Percentiles rank a stretch among this genome's conserved stretches.
Conservation (phyloP, 2,797 vertebrate genomes). For the Thalassophryne amazonica region DNA sequence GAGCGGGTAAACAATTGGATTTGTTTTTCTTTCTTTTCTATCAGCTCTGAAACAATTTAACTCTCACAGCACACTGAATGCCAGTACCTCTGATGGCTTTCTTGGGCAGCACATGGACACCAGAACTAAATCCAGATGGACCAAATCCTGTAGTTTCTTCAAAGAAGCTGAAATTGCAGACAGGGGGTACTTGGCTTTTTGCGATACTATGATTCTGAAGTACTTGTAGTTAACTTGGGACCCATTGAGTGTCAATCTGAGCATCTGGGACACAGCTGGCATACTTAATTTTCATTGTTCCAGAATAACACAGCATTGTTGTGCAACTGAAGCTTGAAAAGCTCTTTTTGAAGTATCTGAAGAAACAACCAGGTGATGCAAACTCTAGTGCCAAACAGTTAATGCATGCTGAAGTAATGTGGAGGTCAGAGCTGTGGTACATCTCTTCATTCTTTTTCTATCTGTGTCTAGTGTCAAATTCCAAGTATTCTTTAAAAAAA, state of each 20-base stretch:
- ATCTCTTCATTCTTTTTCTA: conserved; percentile 24
- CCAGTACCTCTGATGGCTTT: conserved; percentile 28
- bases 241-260: conserved; percentile 33
- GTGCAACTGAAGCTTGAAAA: conserved; percentile 17
- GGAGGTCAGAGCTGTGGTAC: conserved; percentile 4
- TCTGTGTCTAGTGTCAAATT: conserved; percentile 35
- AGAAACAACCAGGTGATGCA: conserved; percentile 27
- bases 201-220: conserved; percentile 35
- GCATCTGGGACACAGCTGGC: conserved; percentile 31
- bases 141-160: conserved; percentile 59
- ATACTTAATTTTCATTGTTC: conserved; percentile 11
- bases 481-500: too few species aligned
- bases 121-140: conserved; percentile 49
- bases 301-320: conserved; percentile 23
- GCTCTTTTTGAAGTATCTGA: conserved; percentile 7
- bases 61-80: conserved; percentile 4
- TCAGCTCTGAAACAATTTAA: too few species aligned
- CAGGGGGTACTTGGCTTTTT: too few species aligned
- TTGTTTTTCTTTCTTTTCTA: too few species aligned
- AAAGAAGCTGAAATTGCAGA: conserved; percentile 7
- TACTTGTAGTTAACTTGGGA: conserved; percentile 29
- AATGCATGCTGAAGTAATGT: conserved; percentile 22
- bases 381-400: conserved; percentile 70
- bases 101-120: conserved; percentile 43
- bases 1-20: too few species aligned